Percentiles rank a stretch among this genome's conserved stretches.
Evolutionary conservation across 1,140 invertebrate genomes (phyloP).

Genomic region (Drosophila malerkotliana): DNA sequence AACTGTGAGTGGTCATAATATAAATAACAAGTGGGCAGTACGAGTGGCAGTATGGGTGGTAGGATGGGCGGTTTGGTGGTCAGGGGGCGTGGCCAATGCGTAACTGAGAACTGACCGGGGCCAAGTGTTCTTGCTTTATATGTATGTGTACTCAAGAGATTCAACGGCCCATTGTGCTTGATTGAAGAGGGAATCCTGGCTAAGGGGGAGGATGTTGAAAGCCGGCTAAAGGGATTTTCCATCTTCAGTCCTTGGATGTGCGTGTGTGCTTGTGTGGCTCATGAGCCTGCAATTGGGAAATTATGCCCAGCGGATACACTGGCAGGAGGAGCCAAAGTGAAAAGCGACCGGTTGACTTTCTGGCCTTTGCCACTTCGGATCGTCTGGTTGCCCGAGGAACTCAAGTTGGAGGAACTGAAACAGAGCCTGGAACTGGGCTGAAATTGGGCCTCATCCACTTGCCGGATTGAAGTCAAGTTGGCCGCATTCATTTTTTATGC

Average conservation of each 20-base stretch:
- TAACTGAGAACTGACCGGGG: slow-evolving; percentile 66
- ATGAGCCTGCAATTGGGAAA: slow-evolving; percentile 74
- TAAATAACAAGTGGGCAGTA: slow-evolving; percentile 71
- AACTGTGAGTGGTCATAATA: slow-evolving; percentile 79
- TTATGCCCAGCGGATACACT: slow-evolving; percentile 67
- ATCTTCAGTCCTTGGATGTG: background rate
- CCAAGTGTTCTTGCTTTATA: slow-evolving; percentile 53
- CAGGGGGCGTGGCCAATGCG: slow-evolving; percentile 46
- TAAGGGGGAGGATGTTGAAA: slow-evolving; percentile 28
- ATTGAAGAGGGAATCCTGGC: slow-evolving; percentile 61
- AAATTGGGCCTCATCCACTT: slow-evolving; percentile 14
- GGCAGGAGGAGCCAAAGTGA: slow-evolving; percentile 41
- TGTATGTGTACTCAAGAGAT: slow-evolving; percentile 39
- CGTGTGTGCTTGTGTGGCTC: slow-evolving; percentile 33
- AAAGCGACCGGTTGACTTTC: slow-evolving; percentile 62
- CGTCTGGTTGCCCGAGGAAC: slow-evolving; percentile 1
- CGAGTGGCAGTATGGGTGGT: slow-evolving; percentile 45
- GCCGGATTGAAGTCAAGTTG: slow-evolving; percentile 36
- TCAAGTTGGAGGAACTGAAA: background rate
- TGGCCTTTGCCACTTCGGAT: slow-evolving; percentile 46
- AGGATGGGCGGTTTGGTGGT: slow-evolving; percentile 7
- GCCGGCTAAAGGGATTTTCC: slow-evolving; percentile 38
- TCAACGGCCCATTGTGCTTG: slow-evolving; percentile 59
- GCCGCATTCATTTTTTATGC: slow-evolving; percentile 67
- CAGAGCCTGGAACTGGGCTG: background rate